Conservation (phyloP, 2,797 vertebrate species). For the Crocidura indochinensis region DNA sequence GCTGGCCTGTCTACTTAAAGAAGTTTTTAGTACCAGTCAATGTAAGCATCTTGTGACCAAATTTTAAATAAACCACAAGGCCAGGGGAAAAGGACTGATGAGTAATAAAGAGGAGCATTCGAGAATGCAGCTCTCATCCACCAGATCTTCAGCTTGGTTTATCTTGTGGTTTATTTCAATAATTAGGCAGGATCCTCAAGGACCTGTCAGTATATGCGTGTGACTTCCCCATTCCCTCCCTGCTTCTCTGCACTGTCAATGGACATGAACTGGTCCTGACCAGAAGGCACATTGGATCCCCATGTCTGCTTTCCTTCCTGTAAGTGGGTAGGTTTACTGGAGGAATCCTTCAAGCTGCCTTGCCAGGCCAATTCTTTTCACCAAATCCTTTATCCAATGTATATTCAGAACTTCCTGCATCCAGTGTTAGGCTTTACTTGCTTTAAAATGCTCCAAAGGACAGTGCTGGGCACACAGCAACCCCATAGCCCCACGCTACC, state of each 20-base stretch:
- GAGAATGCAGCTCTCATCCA: slow-evolving; percentile 42
- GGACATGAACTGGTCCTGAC: slow-evolving; percentile 33
- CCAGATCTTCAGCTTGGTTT: slow-evolving; percentile 28
- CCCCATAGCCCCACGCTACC: neutral
- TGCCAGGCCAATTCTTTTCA: too few species aligned
- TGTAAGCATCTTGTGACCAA: slow-evolving; percentile 56
- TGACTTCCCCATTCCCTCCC: slow-evolving; percentile 62
- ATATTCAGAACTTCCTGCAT: too few species aligned
- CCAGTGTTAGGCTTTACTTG: too few species aligned
- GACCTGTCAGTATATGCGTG: slow-evolving; percentile 26
- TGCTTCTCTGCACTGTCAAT: neutral
- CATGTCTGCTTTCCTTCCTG: neutral
- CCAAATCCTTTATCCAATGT: too few species aligned
- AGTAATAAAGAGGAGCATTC: slow-evolving; percentile 51
- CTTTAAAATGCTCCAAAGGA: neutral
- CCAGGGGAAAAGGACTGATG: slow-evolving; percentile 30
- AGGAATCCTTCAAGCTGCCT: too few species aligned
- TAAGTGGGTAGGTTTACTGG: neutral
- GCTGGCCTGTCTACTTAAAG: slow-evolving; percentile 9
- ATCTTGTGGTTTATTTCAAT: slow-evolving; percentile 67
- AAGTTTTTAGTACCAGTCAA: slow-evolving; percentile 42
- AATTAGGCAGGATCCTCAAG: slow-evolving; percentile 21
- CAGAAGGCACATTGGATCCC: slow-evolving; percentile 6
- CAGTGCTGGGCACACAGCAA: neutral
- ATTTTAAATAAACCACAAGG: slow-evolving; percentile 50